Conservation (phyloP, 2,113 vertebrate genomes). For the Heteronetta atricapilla region DNA sequence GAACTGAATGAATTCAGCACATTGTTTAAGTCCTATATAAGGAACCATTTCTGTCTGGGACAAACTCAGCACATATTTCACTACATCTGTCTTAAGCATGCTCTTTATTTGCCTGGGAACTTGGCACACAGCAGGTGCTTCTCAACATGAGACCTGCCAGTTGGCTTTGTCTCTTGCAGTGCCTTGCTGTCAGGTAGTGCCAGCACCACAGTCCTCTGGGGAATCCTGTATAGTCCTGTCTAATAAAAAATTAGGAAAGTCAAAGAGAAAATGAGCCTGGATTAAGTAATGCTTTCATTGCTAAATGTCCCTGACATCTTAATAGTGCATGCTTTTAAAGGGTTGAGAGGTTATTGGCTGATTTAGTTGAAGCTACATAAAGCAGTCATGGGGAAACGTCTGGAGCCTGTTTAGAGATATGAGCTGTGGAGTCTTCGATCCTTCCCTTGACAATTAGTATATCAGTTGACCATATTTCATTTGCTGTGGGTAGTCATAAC, state of each 20-base stretch:
- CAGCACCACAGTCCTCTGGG: background rate
- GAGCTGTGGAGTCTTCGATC: background rate
- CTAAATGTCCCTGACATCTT: conserved; percentile 29
- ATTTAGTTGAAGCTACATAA: conserved; percentile 18
- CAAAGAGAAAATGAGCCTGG: background rate
- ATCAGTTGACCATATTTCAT: background rate
- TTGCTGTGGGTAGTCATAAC: background rate
- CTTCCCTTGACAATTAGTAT: background rate
- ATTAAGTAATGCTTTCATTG: background rate
- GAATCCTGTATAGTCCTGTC: background rate
- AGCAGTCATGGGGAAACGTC: background rate
- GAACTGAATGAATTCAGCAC: background rate
- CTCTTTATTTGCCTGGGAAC: background rate
- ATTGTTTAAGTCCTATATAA: background rate
- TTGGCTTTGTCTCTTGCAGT: background rate
- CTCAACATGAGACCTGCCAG: background rate
- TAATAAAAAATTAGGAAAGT: background rate
- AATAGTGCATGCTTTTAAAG: conserved; percentile 10
- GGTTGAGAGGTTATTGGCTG: background rate
- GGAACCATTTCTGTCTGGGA: background rate
- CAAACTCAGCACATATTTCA: background rate
- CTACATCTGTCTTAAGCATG: background rate
- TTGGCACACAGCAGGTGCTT: background rate
- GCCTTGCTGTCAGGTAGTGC: background rate
- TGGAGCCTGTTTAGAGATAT: background rate